Conservation (phyloP, 2,888 invertebrate species). For the Octonoba sinensis region DNA sequence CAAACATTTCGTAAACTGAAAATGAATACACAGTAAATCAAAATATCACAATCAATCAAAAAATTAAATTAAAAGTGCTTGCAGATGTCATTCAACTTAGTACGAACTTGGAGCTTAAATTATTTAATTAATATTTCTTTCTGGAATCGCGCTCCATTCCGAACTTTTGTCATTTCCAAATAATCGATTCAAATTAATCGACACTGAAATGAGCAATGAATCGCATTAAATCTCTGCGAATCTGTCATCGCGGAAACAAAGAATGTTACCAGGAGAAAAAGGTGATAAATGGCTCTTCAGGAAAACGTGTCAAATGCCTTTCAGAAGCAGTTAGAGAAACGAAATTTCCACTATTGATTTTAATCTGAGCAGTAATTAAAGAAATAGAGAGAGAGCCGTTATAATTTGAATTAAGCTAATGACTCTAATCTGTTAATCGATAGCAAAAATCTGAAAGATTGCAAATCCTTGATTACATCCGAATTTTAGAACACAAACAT, state of each 20-base stretch:
- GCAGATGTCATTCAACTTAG: no score
- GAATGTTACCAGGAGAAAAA: slow-evolving; percentile 29
- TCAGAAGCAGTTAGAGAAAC: slow-evolving; percentile 41
- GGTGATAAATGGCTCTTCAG: slow-evolving; percentile 33
- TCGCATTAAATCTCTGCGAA: slow-evolving; percentile 27
- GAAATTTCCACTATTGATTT: slow-evolving; percentile 36
- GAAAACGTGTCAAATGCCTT: slow-evolving; percentile 48
- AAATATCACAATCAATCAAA: no score
- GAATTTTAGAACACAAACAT: no score
- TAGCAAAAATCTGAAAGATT: slow-evolving; percentile 27
- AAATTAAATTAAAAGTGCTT: no score
- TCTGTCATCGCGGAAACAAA: slow-evolving; percentile 32
- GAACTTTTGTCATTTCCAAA: not conserved
- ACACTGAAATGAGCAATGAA: slow-evolving; percentile 23
- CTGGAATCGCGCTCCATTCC: no score
- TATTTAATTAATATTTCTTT: no score
- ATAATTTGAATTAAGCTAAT: slow-evolving; percentile 22
- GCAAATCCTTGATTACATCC: no score
- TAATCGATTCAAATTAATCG: slow-evolving; percentile 39
- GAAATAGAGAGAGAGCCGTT: slow-evolving; percentile 12
- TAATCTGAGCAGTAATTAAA: slow-evolving; percentile 40
- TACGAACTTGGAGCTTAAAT: no score
- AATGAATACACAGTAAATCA: no score
- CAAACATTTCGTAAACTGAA: no score
- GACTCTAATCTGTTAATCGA: slow-evolving; percentile 50